Base-by-base conservation (phyloP, 2,797 vertebrate genomes). In the Erethizon dorsatum region DNA sequence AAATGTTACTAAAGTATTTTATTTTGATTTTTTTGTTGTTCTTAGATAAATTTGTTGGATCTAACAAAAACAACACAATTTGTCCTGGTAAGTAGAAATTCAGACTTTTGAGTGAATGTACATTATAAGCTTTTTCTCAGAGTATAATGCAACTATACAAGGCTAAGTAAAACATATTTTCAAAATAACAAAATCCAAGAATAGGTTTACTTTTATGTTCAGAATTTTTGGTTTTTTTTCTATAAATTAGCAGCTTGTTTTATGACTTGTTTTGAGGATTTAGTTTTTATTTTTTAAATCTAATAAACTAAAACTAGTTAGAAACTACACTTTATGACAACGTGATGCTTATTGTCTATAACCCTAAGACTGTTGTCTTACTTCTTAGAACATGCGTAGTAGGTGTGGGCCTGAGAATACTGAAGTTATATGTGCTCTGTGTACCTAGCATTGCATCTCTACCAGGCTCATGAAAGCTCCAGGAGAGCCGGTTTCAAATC, bases 61-160 rank as follows among this genome's bases (percentile, higher is more conserved):
- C 99, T 83, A 97, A 99, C 24, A 99, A 99, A 98, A 99, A 99
- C 98, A 99, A 99, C 96, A 99, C 99, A 0, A 98, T 99, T 98
- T 99, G 99, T 98, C 99, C 99, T 97, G 99, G 99, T 99, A 98
- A 98, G 98, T 98, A 50, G 73, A 65, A 88, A 71, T 83, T 84
- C 52, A 37, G 97, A 79, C 88, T 97, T 96, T 97, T 88, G 50
- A 97, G 88, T 6, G 83, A 83, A 80, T 88, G 17, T 28, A 82
- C 87, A 91, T 73, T 94, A 24, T 57, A 69, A 94, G 26, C 28
- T 73, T 95, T 79, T 97, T 95, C 13, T 92, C 9, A 41, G 2
- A 73, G 10, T 95, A 92, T 71, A 94, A 77, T 90, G 20, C 37
- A 79, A 67, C 73, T 95, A 37, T 83, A 67, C 7, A 28, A 85